These are phyloP conservation scores for Poecilia latipinna DNA, from an alignment of 2,113 vertebrate species.

Conservation along the genomic window DNA sequence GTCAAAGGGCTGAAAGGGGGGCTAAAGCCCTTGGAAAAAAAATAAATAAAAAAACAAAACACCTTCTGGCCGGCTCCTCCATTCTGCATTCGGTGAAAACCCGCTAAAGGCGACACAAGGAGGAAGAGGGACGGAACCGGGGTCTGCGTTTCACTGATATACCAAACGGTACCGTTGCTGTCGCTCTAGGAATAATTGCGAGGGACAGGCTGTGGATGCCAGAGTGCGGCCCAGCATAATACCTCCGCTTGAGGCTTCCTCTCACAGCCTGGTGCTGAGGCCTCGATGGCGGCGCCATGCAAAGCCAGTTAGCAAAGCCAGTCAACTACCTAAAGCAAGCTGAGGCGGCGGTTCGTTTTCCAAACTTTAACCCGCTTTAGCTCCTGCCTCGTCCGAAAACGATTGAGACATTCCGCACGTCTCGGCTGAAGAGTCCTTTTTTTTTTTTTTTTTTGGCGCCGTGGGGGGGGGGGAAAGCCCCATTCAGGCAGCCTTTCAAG, in stretches of 20 bases:
- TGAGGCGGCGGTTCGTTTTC: constrained; percentile 47
- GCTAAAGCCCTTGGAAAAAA: constrained; percentile 57
- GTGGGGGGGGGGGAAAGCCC: constrained; percentile 55
- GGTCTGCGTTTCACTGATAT: constrained; percentile 77
- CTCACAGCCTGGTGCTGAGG: constrained; percentile 38
- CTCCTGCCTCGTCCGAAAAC: constrained; percentile 43
- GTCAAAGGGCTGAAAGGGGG: constrained; percentile 76
- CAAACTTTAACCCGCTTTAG: constrained; percentile 62
- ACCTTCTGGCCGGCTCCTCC: constrained; percentile 71
- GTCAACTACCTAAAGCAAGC: constrained; percentile 61
- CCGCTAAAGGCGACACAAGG: constrained; percentile 59
- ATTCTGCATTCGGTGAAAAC: constrained; percentile 68
- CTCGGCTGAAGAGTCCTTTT: constrained; percentile 52
- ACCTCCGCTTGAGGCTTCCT: constrained; percentile 59
- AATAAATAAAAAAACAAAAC: constrained; percentile 35
- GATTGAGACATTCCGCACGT: constrained; percentile 66
- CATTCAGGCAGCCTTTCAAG: constrained; percentile 64
- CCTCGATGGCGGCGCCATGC: constrained; percentile 52
- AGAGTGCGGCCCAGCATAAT: constrained; percentile 64
- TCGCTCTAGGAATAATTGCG: constrained; percentile 67
- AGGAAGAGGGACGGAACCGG: constrained; percentile 21
- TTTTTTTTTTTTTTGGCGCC: constrained; percentile 18
- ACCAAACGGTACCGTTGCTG: constrained; percentile 58
- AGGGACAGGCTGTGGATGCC: constrained; percentile 64
- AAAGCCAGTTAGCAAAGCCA: constrained; percentile 71